Evolutionary conservation across 92 coral and sea anemone species (phyloP).

Genomic region (Heliopora coerulea): DNA sequence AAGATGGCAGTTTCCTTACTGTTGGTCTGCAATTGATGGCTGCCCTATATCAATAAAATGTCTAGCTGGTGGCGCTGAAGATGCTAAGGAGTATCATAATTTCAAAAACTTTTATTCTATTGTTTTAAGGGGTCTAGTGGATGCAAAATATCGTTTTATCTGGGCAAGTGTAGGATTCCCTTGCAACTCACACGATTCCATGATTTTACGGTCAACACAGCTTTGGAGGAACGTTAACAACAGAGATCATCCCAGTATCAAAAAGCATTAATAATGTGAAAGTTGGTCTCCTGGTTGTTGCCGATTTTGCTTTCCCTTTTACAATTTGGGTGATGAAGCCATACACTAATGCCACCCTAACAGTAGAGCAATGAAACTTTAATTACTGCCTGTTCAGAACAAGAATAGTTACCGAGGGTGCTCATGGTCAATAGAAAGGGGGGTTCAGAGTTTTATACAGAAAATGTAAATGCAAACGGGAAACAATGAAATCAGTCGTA

Average conservation of each 20-base stretch:
- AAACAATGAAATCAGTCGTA: slow-evolving; percentile 20
- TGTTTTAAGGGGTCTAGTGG: slow-evolving; percentile 37
- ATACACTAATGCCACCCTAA: not conserved
- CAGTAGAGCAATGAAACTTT: too few relatives aligned
- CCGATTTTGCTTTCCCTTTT: slow-evolving; percentile 16
- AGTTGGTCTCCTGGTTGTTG: slow-evolving; percentile 4
- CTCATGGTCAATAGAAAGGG: not conserved
- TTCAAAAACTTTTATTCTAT: slow-evolving; percentile 37
- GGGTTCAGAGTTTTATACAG: not conserved
- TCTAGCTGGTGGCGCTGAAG: slow-evolving; percentile 31
- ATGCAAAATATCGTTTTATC: slow-evolving; percentile 28
- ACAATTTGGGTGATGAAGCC: slow-evolving; percentile 11
- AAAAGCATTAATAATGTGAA: too few relatives aligned
- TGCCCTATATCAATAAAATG: slow-evolving; percentile 38
- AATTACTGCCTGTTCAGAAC: too few relatives aligned
- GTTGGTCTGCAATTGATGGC: too few relatives aligned
- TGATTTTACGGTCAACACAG: slow-evolving; percentile 31
- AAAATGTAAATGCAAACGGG: not conserved
- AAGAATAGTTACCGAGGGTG: not conserved
- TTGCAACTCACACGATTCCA: slow-evolving; percentile 43
- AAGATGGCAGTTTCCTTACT: slow-evolving; percentile 41
- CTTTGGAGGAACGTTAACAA: slow-evolving; percentile 9
- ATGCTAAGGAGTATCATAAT: slow-evolving; percentile 36
- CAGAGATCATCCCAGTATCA: not conserved
- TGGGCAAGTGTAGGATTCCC: slow-evolving; percentile 37